Base-by-base conservation (phyloP, 2,888 invertebrate genomes). In the Ecdyonurus torrentis region DNA sequence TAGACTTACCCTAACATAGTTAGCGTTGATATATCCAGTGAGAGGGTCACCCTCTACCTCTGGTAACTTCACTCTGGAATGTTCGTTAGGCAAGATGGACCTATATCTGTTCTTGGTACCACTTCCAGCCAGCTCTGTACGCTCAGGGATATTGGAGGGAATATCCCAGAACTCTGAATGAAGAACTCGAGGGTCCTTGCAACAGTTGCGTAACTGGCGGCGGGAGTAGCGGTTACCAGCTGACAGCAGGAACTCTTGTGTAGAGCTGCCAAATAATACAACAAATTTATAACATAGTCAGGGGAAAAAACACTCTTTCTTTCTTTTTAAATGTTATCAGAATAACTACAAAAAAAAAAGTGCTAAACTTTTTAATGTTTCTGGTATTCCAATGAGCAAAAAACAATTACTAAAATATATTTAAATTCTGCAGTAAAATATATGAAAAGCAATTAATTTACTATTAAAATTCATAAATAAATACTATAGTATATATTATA, bases 131-230 rank as follows among this genome's bases (percentile, higher is more conserved):
- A 94, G 88, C 70, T 89, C 85, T 7, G 91, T 87, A 71, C 91
- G 91, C 71, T 93, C 92, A 67, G 93, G 92, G 67, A 91, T 86
- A 75, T 95, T 95, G 65, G 91, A 82, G 0, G 94, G 94, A 70
- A 95, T 85, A 74, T 93, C 92, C 93, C 93, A 94, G 72, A 95
- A 95, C 74, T 95, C 94, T 70, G 91, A 87, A 71, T 90, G 87
- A 62, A 95, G 72, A 66, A 75, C 73, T 58, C 74, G 69, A 1
- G 78, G 75, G 69, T 81, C 77, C 65, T 74, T 74, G 19, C 81
- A 69, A 61, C 75, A 76, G 65, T 75, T 75, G 55, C 76, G 72
- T 58, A 83, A 71, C 68, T 81, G 79, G 19, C 75, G 71, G 55
- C 81, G 72, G 20, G 79, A 19, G 58, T 58, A 58, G 19, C 75